Conservation (phyloP, 2,888 invertebrate genomes). For the Heterodera filipjevi region DNA sequence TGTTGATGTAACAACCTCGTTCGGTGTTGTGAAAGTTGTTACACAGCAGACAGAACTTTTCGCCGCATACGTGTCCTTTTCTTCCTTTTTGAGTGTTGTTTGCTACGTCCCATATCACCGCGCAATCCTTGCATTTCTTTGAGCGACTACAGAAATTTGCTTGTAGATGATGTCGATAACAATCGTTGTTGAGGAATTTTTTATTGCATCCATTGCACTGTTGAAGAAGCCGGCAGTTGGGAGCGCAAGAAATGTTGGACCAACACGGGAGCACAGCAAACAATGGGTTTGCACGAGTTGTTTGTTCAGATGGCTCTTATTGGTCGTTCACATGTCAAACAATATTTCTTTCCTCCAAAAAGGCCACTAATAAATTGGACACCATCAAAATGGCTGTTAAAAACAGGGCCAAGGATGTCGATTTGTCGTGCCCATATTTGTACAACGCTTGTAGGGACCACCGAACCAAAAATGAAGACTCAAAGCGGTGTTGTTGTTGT, state of each 20-base stretch:
- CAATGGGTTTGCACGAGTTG: not conserved
- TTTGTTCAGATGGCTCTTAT: not conserved
- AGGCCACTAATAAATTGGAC: not conserved
- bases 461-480: not conserved
- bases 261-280: not conserved
- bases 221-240: not conserved
- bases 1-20: constrained; percentile 1
- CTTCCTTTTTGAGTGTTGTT: not conserved
- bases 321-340: constrained; percentile 4
- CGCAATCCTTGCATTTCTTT: constrained; percentile 1
- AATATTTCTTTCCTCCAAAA: not conserved
- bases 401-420: not conserved
- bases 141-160: not conserved
- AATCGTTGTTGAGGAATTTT: not conserved
- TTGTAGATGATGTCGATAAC: not conserved
- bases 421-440: not conserved
- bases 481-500: not conserved
- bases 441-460: not conserved
- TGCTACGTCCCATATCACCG: not conserved
- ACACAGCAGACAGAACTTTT: not conserved
- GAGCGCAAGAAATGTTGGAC: not conserved
- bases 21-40: not conserved
- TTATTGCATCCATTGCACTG: not conserved
- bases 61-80: not conserved
- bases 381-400: constrained; percentile 15